Base-by-base conservation (phyloP, 1,140 invertebrate genomes). In the Drosophila parvula region DNA sequence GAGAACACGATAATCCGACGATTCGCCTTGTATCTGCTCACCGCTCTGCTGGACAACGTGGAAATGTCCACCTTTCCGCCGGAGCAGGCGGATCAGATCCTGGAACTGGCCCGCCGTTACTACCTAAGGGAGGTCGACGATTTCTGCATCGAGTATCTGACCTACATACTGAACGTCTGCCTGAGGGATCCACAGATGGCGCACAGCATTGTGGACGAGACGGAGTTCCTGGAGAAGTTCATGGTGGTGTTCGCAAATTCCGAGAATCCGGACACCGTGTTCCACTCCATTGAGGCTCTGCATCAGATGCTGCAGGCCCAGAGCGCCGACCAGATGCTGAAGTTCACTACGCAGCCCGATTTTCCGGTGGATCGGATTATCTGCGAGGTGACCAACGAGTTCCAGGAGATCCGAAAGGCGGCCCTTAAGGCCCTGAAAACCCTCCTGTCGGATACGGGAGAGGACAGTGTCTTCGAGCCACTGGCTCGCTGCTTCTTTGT, bases 211-310 rank as follows among this genome's bases (percentile, higher is more conserved):
- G 30, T 79, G 4, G 58, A 78, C 12, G 71, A 82, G 12, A 44
- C 47, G 0, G 71, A 83, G 2, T 89, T 90, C 43, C 57, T 91
- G 11, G 71, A 79, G 1, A 90, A 86, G 48, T 89, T 91, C 8
- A 85, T 81, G 45, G 3, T 36, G 2, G 61, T 83, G 1, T 74
- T 89, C 5, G 10, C 62, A 0, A 76, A 27, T 11, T 79, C 90
- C 2, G 84, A 90, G 3, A 91, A 91, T 77, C 90, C 90, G 0
- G 90, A 91, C 41, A 83, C 88, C 5, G 64, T 91, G 3, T 64
- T 51, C 5, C 77, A 91, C 36, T 85, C 83, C 4, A 78, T 91
- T 10, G 81, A 90, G 48, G 79, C 79, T 1, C n/a, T 91, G 48
- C 68, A 90, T 16, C 78, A 78, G 27, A 78, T 91, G 41, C 57